Conservation (phyloP, 2,113 vertebrate species). For the Apodemus speciosus region DNA sequence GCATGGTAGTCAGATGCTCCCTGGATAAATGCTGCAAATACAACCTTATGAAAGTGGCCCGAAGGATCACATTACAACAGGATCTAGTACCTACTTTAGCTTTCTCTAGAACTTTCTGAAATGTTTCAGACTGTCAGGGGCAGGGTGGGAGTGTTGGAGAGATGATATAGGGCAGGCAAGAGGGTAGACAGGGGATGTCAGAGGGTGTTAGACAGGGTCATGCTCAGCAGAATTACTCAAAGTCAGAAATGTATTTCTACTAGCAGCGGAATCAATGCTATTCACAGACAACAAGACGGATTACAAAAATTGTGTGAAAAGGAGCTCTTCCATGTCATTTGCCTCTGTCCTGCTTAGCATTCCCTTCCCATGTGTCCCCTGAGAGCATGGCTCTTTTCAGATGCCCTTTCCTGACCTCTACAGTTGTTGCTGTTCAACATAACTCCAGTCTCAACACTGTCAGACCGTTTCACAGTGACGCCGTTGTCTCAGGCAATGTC, state of each 20-base stretch:
- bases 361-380: constrained; percentile 38
- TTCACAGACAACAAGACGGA: constrained; percentile 23
- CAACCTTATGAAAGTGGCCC: neutral
- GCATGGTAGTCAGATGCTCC: neutral
- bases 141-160: neutral
- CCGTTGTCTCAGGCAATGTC: constrained; percentile 77
- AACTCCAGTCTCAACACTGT: constrained; percentile 74
- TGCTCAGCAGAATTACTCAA: neutral
- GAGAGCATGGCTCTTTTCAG: constrained; percentile 14
- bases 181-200: neutral
- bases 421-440: constrained; percentile 78
- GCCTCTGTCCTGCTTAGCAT: constrained; percentile 71
- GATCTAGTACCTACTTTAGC: neutral
- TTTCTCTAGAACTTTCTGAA: neutral
- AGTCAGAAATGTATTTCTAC: constrained; percentile 54
- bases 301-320: constrained; percentile 58
- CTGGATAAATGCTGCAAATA: neutral
- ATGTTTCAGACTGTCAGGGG: neutral
- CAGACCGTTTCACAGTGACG: constrained; percentile 80
- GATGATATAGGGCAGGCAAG: neutral
- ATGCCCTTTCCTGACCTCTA: constrained; percentile 78
- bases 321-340: constrained; percentile 57
- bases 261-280: constrained; percentile 46
- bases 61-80: neutral
- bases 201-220: neutral